Evolutionary conservation across 2,888 invertebrate genomes (phyloP), one percentile per base, ranked within the genome.

Genomic region (Plagodis pulveraria): DNA sequence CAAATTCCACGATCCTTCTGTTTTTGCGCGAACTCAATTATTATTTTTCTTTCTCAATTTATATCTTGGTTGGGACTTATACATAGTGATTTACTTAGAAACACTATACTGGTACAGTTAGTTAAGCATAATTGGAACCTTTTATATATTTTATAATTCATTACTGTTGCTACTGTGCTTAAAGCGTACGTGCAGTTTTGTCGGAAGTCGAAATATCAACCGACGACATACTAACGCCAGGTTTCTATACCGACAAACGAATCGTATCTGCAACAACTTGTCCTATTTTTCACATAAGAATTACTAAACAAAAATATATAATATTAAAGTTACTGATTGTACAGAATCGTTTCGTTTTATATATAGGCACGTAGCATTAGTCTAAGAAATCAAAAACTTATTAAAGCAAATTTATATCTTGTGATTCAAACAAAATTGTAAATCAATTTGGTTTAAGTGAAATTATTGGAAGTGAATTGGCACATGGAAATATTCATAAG

Each of bases 401-500:
- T 22, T 41, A 11, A 50, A 52, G 49, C 52, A 35, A 56, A 60
- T 51, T 36, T 48, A 0, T 42, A 44, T 49, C 6, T 48, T 41
- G 40, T 52, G 50, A 59, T 49, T 41, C 35, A 36, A 44, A 58
- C 58, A 50, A 43, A 36, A 48, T 52, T 62, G 53, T 11, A 22
- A 22, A 22, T 42, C 44, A 44, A 48, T 51, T 43, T 22, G 44
- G 66, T 63, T 74, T 54, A 73, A 72, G 73, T 72, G 72, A 55
- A 71, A 62, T 72, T 70, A 71, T 63, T 70, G 63, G 67, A 70
- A 72, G 71, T 72, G 12, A 76, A 79, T 74, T 77, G 73, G 78
- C 83, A 83, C 80, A 86, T 76, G 74, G 72, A 80, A 78, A 81
- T 77, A 82, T 74, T 78, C 66, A 74, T 76, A 85, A 81, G 80